Conservation (phyloP, 1,140 invertebrate species). For the Coenobita brevimanus region DNA sequence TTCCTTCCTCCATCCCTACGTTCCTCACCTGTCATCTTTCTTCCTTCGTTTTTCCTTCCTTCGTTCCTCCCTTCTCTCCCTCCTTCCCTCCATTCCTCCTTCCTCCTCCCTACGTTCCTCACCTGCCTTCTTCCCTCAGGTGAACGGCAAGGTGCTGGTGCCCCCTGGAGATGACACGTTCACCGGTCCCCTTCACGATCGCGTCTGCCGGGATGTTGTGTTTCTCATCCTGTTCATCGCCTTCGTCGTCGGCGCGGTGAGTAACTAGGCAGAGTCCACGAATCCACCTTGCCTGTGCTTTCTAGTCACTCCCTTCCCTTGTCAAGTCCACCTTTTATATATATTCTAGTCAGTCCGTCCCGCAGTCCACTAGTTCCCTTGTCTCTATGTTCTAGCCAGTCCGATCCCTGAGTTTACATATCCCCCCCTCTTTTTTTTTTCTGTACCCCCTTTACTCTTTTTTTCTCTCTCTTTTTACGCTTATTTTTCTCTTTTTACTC, state of each 20-base stretch:
- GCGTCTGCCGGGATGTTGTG: slow-evolving; percentile 46
- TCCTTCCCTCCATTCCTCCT: no score
- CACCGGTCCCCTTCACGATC: neutral
- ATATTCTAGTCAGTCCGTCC: no score
- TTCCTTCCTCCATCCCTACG: neutral
- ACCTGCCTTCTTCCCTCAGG: neutral
- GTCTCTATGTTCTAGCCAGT: no score
- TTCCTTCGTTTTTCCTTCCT: neutral
- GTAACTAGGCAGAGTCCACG: neutral
- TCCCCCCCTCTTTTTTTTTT: no score
- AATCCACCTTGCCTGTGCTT: neutral
- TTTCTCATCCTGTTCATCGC: slow-evolving; percentile 53
- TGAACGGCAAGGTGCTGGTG: slow-evolving; percentile 45
- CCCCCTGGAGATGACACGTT: slow-evolving; percentile 23
- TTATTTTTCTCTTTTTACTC: no score
- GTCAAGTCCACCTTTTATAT: no score
- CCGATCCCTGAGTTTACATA: no score
- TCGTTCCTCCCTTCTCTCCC: no score
- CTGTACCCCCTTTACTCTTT: no score
- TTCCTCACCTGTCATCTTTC: neutral
- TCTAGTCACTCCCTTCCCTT: neutral
- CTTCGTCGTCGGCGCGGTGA: slow-evolving; percentile 43
- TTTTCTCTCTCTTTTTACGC: no score
- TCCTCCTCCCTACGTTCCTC: neutral
- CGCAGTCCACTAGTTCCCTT: no score